Conservation (phyloP, 2,113 vertebrate species). For the Pithys albifrons region DNA sequence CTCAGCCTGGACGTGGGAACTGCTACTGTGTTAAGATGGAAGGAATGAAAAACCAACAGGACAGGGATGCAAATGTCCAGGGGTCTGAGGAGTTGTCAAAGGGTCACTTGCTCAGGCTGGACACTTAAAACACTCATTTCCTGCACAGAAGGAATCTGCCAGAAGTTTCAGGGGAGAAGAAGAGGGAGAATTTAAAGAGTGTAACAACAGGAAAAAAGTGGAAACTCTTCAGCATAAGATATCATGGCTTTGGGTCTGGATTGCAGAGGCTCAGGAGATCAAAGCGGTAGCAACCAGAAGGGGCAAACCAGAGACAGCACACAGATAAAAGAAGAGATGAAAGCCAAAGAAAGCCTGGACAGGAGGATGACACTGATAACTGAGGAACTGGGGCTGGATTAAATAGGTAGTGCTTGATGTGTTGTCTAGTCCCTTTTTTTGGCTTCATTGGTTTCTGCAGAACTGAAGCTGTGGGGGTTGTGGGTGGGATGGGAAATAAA, state of each 20-base stretch:
- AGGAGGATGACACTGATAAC: background rate
- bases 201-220: background rate
- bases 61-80: background rate
- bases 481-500: background rate
- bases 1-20: background rate
- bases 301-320: slow-evolving; percentile 29
- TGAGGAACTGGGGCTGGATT: background rate
- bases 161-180: background rate
- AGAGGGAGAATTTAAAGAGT: background rate
- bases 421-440: background rate
- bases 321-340: slow-evolving; percentile 59
- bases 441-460: background rate
- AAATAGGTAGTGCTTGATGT: background rate
- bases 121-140: background rate
- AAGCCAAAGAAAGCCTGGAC: slow-evolving; percentile 13
- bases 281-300: slow-evolving; percentile 47
- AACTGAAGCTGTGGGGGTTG: background rate
- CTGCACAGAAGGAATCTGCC: background rate
- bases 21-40: background rate
- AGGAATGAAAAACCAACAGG: background rate
- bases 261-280: slow-evolving; percentile 42
- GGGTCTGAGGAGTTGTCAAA: background rate
- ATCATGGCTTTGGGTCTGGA: background rate
- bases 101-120: background rate
- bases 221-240: background rate